Evolutionary conservation across 2,113 vertebrate species (phyloP), one percentile per base, ranked within the genome.

Genomic region (Dicentrarchus labrax): DNA sequence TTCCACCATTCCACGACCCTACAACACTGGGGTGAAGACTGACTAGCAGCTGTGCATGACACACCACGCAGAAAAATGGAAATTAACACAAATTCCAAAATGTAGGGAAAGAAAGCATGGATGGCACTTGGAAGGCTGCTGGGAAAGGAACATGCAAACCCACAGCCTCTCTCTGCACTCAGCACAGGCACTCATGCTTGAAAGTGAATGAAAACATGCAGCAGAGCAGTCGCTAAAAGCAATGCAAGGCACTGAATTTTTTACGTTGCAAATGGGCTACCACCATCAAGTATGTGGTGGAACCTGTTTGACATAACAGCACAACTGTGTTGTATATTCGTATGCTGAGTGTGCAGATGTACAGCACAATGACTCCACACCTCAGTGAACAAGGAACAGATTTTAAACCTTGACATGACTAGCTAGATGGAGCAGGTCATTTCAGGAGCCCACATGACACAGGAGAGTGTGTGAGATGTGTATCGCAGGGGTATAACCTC

Each of bases 181-280:
- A n/a, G 61, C 47, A 13, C 17, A 8, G 45, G 47, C 56, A 53
- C 60, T 70, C 19, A 2, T 39, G 57, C 2, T 53, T 36, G 22
- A 75, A 59, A 72, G 45, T 60, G 56, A 61, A 62, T 1, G 5
- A 56, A 74, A 64, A 54, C 57, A 66, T 21, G 13, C 62, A 82
- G 68, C 10, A 3, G 16, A 41, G 36, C 66, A 13, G 60, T 11
- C 15, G 1, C 78, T 73, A 64, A 89, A 84, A 86, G 65, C 53
- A 15, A 16, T n/a, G 69, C 36, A 17, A 41, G 50, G 41, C 19
- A 7, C 72, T 84, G 62, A 80, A 88, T 91, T 64, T 86, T 89
- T 91, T 65, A 90, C 39, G 22, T 30, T 1, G 66, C 66, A 89
- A 84, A 84, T 45, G 72, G 57, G 79, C 65, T 36, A 53, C 36